Base-by-base conservation (phyloP, 2,113 vertebrate species). In the Ciconia boyciana region DNA sequence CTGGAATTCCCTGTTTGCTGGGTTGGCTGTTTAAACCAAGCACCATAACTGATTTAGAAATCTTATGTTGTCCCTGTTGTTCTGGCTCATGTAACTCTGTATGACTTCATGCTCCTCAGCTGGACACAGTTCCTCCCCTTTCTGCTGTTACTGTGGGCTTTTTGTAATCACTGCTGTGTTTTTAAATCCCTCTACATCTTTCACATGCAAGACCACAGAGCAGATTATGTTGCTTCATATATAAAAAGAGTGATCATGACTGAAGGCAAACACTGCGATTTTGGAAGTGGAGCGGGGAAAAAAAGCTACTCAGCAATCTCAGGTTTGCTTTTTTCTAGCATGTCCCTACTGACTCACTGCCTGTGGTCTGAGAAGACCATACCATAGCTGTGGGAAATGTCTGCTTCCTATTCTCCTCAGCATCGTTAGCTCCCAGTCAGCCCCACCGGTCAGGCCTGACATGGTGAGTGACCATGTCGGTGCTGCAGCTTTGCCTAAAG, bases 401-500 rank as follows among this genome's bases (percentile, higher is more conserved):
- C 81, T 87, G n/a, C 43, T 62, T 2, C 4, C 26, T 89, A 25
- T n/a, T 81, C 44, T 80, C 26, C 79, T 78, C 0, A 0, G 55
- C 39, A 11, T 32, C 1, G 0, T 29, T 75, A 71, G n/a, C 29
- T 78, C 64, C 9, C 51, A 34, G 39, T 22, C 21, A 55, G 43
- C 36, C 28, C 43, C 14, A 5, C 29, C 3, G 8, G 10, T 46
- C 75, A 79, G 25, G 36, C 31, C 19, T 11, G 39, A 26, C 26
- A 12, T 0, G 2, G 9, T 7, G 7, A 66, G 55, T 16, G 64
- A 71, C 52, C 2, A 0, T 6, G 14, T 6, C 2, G 2, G 26
- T 34, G 36, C 61, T 68, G 31, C 75, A 74, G 41, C 31, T 77
- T 31, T 72, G n/a, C n/a, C 51, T 78, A 54, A 43, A 70, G 68